These are phyloP conservation scores for Seriola aureovittata DNA, from an alignment of 2,113 vertebrate species.

Conservation along the genomic window DNA sequence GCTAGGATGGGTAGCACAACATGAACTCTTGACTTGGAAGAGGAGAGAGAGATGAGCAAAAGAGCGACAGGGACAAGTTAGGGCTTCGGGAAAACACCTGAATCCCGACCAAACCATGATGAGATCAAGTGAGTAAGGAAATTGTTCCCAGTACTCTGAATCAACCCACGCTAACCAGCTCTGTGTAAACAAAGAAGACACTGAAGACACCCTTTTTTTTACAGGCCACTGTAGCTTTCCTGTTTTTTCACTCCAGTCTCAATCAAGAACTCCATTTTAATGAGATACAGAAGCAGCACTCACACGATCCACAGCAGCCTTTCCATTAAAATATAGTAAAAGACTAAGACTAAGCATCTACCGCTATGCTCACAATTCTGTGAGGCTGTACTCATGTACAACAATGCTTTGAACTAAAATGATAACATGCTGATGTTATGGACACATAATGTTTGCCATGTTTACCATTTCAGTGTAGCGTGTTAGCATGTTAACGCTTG, in stretches of 20 bases:
- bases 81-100: slow-evolving; percentile 25
- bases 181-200: neutral
- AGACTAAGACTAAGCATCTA: neutral
- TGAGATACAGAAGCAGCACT: neutral
- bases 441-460: neutral
- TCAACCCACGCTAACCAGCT: neutral
- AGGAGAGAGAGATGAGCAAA: slow-evolving; percentile 33
- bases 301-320: neutral
- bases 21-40: slow-evolving; percentile 45
- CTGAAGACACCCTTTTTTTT: neutral
- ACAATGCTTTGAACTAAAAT: neutral
- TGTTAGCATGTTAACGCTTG: neutral
- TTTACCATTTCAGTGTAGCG: neutral
- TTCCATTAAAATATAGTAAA: neutral
- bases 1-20: slow-evolving; percentile 24
- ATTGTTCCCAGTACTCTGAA: slow-evolving; percentile 8
- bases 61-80: slow-evolving; percentile 49
- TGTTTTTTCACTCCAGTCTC: neutral
- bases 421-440: neutral
- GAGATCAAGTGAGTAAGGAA: slow-evolving; percentile 1
- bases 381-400: neutral
- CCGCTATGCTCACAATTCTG: neutral
- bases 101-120: slow-evolving; percentile 22
- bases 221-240: neutral
- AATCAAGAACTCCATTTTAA: neutral